A percentile compares a stretch with the other conserved stretches of the same genome.
These are phyloP conservation scores for Porites divaricata DNA, from an alignment of 92 coral and sea anemone genomes.

Conservation along the genomic window DNA sequence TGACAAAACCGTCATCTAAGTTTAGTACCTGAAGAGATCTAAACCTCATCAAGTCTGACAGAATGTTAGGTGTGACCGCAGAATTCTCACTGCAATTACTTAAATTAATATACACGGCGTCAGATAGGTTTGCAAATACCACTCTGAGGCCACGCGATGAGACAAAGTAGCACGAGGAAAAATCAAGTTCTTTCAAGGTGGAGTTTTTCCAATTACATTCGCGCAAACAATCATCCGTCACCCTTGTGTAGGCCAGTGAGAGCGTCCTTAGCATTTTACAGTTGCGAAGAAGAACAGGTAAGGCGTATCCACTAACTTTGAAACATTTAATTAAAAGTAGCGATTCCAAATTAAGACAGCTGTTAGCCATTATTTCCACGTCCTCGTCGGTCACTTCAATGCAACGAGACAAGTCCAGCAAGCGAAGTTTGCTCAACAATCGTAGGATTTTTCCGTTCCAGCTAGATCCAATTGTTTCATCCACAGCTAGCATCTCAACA, in stretches of 20 bases:
- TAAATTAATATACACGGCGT: conserved; percentile 54
- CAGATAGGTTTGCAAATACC: conserved; percentile 42
- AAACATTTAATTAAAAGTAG: conserved; percentile 76
- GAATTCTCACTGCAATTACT: conserved; percentile 54
- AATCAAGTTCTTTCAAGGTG: conserved; percentile 56
- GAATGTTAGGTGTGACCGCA: conserved; percentile 42
- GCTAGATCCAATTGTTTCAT: conserved; percentile 66
- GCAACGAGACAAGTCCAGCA: conserved; percentile 78
- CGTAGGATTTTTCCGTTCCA: conserved; percentile 69
- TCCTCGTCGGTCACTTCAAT: conserved; percentile 68
- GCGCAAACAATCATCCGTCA: conserved; percentile 53
- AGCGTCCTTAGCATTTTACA: conserved; percentile 63
- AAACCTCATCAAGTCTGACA: conserved; percentile 37
- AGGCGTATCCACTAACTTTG: conserved; percentile 54
- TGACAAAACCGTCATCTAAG: conserved; percentile 43
- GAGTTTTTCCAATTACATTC: conserved; percentile 57
- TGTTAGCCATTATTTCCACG: conserved; percentile 56
- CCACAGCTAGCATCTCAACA: conserved; percentile 75
- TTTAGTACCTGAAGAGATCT: conserved; percentile 60
- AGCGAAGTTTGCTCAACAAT: conserved; percentile 60
- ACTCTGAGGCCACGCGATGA: conserved; percentile 41
- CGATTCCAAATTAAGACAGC: conserved; percentile 68
- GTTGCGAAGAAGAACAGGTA: conserved; percentile 62
- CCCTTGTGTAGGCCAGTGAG: conserved; percentile 74
- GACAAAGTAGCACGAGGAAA: conserved; percentile 65